phyloP scores from a whole-genome alignment of 2,888 invertebrate species.

The Sthenelais limicola region DNA sequence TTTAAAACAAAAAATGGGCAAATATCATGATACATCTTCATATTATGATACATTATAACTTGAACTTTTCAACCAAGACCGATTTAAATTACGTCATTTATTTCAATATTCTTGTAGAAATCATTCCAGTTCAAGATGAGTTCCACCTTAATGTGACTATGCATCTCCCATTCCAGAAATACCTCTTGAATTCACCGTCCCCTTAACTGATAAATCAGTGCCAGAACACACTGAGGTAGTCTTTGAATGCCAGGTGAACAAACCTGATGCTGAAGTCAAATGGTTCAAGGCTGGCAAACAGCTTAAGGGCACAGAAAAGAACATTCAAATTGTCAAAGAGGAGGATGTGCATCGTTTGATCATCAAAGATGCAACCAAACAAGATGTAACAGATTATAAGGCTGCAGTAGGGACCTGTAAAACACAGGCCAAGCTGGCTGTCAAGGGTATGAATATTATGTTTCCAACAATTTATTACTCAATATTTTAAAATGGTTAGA shows the following conservation, averaged over 20 bases:
- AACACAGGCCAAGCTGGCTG: too few relatives aligned
- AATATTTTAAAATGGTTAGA: too few relatives aligned
- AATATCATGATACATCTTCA: too few relatives aligned
- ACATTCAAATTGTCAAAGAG: constrained; percentile 54
- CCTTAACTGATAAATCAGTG: constrained; percentile 45
- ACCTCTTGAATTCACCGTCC: constrained; percentile 13
- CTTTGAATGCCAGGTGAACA: constrained; percentile 93
- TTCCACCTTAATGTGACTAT: too few relatives aligned
- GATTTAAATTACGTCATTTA: too few relatives aligned
- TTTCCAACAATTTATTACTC: too few relatives aligned
- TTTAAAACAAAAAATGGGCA: too few relatives aligned
- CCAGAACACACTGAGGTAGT: constrained; percentile 75
- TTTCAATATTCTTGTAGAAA: too few relatives aligned
- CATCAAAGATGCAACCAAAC: constrained; percentile 60
- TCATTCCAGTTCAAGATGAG: too few relatives aligned
- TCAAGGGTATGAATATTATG: too few relatives aligned
- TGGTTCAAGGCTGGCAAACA: constrained; percentile 85
- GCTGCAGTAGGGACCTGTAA: constrained; percentile 67
- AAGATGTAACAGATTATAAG: constrained; percentile 66
- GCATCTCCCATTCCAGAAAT: constrained; percentile 39
- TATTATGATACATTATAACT: too few relatives aligned
- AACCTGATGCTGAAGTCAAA: constrained; percentile 92
- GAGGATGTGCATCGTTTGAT: constrained; percentile 60
- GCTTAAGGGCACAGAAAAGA: constrained; percentile 75
- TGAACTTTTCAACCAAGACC: too few relatives aligned